Conservation (phyloP, 2,113 vertebrate species). For the Acanthisitta chloris region DNA sequence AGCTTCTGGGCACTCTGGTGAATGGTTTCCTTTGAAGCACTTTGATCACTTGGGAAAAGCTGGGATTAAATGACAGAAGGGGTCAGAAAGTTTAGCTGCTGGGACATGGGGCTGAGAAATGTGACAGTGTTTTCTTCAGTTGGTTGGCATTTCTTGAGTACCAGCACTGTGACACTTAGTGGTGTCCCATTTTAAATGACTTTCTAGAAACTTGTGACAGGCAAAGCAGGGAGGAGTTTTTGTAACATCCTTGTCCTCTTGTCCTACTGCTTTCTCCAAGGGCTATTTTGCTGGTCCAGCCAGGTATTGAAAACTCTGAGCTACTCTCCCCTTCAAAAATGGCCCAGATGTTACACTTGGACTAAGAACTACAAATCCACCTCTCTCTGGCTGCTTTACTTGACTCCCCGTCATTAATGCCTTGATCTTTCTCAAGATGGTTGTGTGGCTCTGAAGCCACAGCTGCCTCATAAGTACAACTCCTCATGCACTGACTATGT, state of each 20-base stretch:
- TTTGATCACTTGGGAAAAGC: not conserved
- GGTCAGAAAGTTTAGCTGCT: constrained; percentile 23
- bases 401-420: not conserved
- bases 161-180: too few species aligned
- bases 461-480: not conserved
- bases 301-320: not conserved
- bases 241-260: not conserved
- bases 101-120: not conserved
- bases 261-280: not conserved
- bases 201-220: not conserved
- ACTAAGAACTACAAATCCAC: not conserved
- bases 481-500: not conserved
- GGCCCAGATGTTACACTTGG: not conserved
- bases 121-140: not conserved
- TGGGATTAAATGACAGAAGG: constrained; percentile 24
- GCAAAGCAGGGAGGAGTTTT: not conserved
- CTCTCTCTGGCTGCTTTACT: not conserved
- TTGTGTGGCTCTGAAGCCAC: not conserved
- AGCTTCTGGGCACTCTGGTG: not conserved
- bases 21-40: not conserved
- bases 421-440: not conserved
- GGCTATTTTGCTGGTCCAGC: not conserved
- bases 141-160: not conserved
- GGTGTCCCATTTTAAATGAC: not conserved
- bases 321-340: not conserved